These are phyloP conservation scores for Vannuccia rotundouncinata DNA, from an alignment of 2,888 invertebrate genomes.

Conservation along the genomic window DNA sequence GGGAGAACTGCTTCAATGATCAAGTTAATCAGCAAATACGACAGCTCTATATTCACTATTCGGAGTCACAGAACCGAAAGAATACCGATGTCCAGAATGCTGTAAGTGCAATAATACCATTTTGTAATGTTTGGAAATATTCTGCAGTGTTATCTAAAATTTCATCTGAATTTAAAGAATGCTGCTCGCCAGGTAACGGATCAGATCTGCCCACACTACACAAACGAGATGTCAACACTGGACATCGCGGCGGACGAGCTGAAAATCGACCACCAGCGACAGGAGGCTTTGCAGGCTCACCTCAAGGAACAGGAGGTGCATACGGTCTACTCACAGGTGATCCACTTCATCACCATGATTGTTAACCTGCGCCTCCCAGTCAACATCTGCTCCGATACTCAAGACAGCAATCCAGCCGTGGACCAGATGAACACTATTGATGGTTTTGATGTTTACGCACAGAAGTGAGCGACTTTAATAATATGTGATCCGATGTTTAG, in stretches of 20 bases:
- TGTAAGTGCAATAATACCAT: background rate
- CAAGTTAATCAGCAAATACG: conserved; percentile 39
- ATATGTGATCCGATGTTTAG: no score
- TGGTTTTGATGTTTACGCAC: background rate
- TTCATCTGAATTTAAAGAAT: no score
- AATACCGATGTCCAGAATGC: background rate
- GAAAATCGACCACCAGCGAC: conserved; percentile 14
- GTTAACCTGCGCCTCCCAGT: conserved; percentile 36
- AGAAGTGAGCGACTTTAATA: background rate
- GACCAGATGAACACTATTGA: no score
- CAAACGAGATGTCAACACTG: conserved; percentile 29
- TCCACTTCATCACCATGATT: conserved; percentile 37
- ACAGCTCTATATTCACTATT: conserved; percentile 36
- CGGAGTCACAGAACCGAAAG: conserved; percentile 1
- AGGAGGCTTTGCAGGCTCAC: conserved; percentile 2
- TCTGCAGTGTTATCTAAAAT: background rate
- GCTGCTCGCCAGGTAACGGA: background rate
- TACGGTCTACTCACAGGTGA: conserved; percentile 38
- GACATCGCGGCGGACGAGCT: conserved; percentile 36
- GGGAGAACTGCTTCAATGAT: conserved; percentile 36
- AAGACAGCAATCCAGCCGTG: no score
- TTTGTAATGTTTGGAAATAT: background rate
- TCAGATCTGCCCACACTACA: background rate
- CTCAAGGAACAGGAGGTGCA: conserved; percentile 33
- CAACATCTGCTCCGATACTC: background rate